Base-by-base conservation (phyloP, 2,888 invertebrate genomes). In the Ichneumoninae sp. region DNA sequence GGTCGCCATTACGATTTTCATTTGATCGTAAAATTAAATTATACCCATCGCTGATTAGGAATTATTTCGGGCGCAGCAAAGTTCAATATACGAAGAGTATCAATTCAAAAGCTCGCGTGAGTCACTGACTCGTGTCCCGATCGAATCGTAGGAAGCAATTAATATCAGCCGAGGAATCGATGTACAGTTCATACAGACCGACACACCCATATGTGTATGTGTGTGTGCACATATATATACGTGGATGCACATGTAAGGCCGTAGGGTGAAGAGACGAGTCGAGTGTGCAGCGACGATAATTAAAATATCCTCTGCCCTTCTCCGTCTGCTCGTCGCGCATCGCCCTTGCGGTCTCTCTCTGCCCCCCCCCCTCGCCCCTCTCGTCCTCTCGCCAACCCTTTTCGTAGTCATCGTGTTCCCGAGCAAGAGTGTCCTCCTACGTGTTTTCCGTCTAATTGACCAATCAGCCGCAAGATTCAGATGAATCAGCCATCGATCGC, bases 361-460 rank as follows among this genome's bases (percentile, higher is more conserved):
- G 52, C 26, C 57, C 36, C 22, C 22, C 76, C 70, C 57, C 70
- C 52, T 69, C 33, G 33, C 36, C 40, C 40, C 40, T 71, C n/a
- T n/a, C 50, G 71, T 68, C 75, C 66, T 77, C 36, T 70, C 71
- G 60, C 10, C 52, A 44, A 70, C 60, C 60, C 75, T 75, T 76
- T 66, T 66, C 72, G 57, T 40, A 57, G 57, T 72, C 80, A 54
- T 47, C 40, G 47, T 5, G 75, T 85, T 78, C 76, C 65, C 83
- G 87, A 83, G 86, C 88, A 89, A 90, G 89, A 90, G 90, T 88
- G 90, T 89, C 84, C 84, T 89, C 87, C 90, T 93, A 93, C 93
- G 93, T 93, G 93, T 92, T 93, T 93, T 89, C 89, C 88, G 89
- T 91, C 90, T 93, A 93, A 93, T 93, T 93, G 93, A 93, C 93